A percentile compares a stretch with the other conserved stretches of the same genome.
phyloP scores from a whole-genome alignment of 1,140 invertebrate genomes.

The Drosophila tropicalis region DNA sequence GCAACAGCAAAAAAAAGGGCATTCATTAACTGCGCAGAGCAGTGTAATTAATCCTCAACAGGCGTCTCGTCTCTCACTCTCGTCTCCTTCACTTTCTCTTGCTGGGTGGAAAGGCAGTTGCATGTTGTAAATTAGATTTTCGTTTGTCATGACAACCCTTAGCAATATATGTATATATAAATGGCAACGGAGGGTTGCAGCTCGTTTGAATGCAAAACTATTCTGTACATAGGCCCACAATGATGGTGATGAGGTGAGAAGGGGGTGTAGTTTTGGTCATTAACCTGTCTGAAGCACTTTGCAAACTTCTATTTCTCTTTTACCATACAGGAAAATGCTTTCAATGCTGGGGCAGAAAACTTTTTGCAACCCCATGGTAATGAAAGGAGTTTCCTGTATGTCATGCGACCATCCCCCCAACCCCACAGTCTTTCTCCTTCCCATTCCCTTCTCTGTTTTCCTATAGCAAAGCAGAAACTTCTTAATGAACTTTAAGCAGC shows the following conservation, averaged over 20 bases:
- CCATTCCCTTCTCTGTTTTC: neutral
- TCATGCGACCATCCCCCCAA: slow-evolving; percentile 61
- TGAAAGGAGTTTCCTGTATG: slow-evolving; percentile 62
- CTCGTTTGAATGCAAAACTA: slow-evolving; percentile 78
- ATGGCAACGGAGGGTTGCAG: slow-evolving; percentile 36
- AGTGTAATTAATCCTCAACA: slow-evolving; percentile 69
- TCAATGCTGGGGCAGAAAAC: slow-evolving; percentile 39
- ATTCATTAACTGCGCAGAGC: slow-evolving; percentile 72
- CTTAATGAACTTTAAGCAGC: slow-evolving; percentile 72
- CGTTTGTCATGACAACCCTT: slow-evolving; percentile 74
- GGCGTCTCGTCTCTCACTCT: slow-evolving; percentile 15
- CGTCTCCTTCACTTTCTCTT: slow-evolving; percentile 3
- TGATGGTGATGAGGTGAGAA: neutral
- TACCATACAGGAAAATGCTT: slow-evolving; percentile 68
- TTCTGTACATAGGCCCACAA: slow-evolving; percentile 24
- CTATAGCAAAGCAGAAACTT: slow-evolving; percentile 51
- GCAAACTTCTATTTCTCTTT: slow-evolving; percentile 43
- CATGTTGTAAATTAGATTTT: slow-evolving; percentile 80
- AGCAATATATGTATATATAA: neutral
- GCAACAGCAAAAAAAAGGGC: slow-evolving; percentile 15
- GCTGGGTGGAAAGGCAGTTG: slow-evolving; percentile 48
- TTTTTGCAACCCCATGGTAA: slow-evolving; percentile 58
- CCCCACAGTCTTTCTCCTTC: neutral
- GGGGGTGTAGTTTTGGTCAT: slow-evolving; percentile 58
- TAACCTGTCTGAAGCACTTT: slow-evolving; percentile 78